These are phyloP conservation scores for Seira ritae DNA, from an alignment of 2,888 invertebrate species.

Conservation along the genomic window DNA sequence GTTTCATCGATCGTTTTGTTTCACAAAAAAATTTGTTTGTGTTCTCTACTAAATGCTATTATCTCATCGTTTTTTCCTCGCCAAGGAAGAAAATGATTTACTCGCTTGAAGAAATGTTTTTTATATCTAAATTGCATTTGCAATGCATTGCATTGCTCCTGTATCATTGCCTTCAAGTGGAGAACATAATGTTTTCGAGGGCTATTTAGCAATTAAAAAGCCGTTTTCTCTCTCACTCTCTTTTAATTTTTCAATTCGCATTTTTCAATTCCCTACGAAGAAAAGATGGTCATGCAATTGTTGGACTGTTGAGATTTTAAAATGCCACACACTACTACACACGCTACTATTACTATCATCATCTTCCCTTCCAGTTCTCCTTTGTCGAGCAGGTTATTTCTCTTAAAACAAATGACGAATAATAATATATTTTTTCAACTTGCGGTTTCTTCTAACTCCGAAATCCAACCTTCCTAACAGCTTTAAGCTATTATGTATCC, in stretches of 20 bases:
- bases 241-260: constrained; percentile 57
- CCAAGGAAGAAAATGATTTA: constrained; percentile 53
- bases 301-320: too few relatives aligned
- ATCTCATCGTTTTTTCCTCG: background rate
- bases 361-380: too few relatives aligned
- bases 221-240: constrained; percentile 60
- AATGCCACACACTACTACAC: too few relatives aligned
- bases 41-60: constrained; percentile 9
- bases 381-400: background rate
- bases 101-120: constrained; percentile 40
- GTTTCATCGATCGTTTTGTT: constrained; percentile 52
- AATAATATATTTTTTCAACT: constrained; percentile 13
- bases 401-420: constrained; percentile 11
- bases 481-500: constrained; percentile 35
- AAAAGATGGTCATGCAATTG: too few relatives aligned
- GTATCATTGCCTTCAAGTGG: constrained; percentile 8
- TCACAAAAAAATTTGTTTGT: constrained; percentile 29
- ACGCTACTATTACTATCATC: too few relatives aligned
- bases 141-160: too few relatives aligned
- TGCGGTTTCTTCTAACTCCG: constrained; percentile 8
- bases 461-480: too few relatives aligned
- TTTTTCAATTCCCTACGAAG: background rate
- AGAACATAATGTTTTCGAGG: constrained; percentile 22
- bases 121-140: too few relatives aligned
- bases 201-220: constrained; percentile 62